phyloP scores from a whole-genome alignment of 2,888 invertebrate genomes.

The Pollenia amentaria region DNA sequence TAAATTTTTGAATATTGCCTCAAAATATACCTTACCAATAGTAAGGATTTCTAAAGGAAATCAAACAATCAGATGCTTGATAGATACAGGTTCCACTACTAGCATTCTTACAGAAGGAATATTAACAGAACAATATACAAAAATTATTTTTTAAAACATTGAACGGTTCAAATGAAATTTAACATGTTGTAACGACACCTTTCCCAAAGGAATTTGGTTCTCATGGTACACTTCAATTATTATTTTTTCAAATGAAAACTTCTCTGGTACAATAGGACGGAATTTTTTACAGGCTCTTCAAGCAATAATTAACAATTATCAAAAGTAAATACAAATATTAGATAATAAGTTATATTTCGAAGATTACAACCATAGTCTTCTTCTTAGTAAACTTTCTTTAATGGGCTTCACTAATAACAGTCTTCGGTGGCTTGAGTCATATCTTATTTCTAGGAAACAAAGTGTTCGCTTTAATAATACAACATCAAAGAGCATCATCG shows the following conservation, averaged over 20 bases:
- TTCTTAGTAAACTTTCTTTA: too few species aligned
- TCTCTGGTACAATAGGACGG: too few species aligned
- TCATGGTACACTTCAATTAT: neutral
- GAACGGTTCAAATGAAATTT: neutral
- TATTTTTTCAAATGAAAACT: neutral
- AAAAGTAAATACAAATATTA: neutral
- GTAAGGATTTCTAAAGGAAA: neutral
- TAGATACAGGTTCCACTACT: neutral
- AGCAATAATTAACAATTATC: neutral
- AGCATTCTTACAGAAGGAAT: neutral
- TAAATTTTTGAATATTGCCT: neutral
- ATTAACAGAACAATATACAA: constrained; percentile 2
- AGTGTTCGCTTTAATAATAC: too few species aligned
- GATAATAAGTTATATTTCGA: neutral
- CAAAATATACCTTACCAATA: neutral
- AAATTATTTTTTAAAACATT: neutral
- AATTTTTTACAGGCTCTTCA: too few species aligned
- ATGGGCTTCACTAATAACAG: too few species aligned
- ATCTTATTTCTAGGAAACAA: too few species aligned
- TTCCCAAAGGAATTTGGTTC: neutral
- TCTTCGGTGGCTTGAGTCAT: too few species aligned
- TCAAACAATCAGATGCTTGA: neutral
- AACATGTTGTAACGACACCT: neutral
- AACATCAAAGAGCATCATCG: too few species aligned
- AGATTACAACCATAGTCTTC: too few species aligned